These are phyloP conservation scores for Hippocampus comes DNA, from an alignment of 2,113 vertebrate species.

Conservation along the genomic window DNA sequence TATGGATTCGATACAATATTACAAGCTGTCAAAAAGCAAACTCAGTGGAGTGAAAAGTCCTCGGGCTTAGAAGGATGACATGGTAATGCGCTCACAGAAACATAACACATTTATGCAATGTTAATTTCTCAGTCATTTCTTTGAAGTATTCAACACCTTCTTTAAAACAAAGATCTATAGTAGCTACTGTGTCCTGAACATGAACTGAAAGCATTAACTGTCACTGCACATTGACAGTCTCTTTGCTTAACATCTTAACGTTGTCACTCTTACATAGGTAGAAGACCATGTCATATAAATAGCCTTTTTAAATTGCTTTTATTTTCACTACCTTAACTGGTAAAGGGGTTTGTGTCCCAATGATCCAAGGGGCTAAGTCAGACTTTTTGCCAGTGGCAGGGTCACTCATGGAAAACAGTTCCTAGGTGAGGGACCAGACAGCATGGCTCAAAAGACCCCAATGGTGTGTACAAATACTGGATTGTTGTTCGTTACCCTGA, in stretches of 20 bases:
- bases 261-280: not conserved
- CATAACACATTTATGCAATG: constrained; percentile 30
- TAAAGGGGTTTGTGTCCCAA: too few relatives aligned
- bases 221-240: not conserved
- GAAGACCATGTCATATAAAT: not conserved
- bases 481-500: too few relatives aligned
- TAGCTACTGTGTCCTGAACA: not conserved
- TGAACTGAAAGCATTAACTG: not conserved
- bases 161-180: not conserved
- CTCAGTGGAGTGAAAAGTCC: constrained; percentile 35
- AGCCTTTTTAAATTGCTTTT: not conserved
- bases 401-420: too few relatives aligned
- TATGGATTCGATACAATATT: constrained; percentile 36
- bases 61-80: constrained; percentile 20
- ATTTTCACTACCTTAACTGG: not conserved
- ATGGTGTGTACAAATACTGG: too few relatives aligned
- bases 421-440: too few relatives aligned
- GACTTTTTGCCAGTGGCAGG: too few relatives aligned
- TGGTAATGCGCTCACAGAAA: constrained; percentile 15
- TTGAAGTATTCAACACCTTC: not conserved
- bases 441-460: too few relatives aligned
- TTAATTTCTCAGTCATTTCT: not conserved
- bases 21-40: constrained; percentile 38
- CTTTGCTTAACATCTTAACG: not conserved
- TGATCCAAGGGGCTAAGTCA: too few relatives aligned